Evolutionary conservation across 2,113 vertebrate species (phyloP), one percentile per base, ranked within the genome.

Genomic region (Macquaria australasica): DNA sequence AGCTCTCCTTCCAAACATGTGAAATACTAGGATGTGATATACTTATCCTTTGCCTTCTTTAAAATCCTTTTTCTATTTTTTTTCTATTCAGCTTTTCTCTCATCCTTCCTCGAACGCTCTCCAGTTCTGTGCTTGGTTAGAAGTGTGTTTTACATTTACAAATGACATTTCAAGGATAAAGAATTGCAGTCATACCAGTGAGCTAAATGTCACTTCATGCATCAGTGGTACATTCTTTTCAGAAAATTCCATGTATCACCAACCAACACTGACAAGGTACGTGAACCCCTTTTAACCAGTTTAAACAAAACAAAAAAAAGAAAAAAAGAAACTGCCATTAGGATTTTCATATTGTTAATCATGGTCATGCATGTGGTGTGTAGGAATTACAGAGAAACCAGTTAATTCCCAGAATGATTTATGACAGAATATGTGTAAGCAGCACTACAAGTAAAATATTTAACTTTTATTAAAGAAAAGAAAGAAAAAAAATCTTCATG

Each of bases 1-100:
- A 62, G 39, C n/a, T 88, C 77, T 89, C 73, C 83, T 60, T 64
- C 62, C 43, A 85, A 85, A 87, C n/a, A 70, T 5, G 4, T 14
- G 62, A 86, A 84, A 79, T 56, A 31, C 34, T 28, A 41, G 10
- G 55, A 39, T 55, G 74, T 58, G 71, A 79, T 85, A 79, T 76
- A 60, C 66, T 78, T 23, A 50, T 71, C 39, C 51, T 82, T 77
- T 8, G 0, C 16, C 23, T 66, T 71, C 59, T 87, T 74, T 39
- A 59, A 66, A 20, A 48, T 56, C 75, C 34, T 3, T 37, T 74
- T 67, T 62, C 37, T 25, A 1, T 41, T 45, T n/a, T 67, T 31
- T 45, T 41, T 51, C 15, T 37, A 0, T 50, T 12, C 15, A 15
- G 25, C n/a, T 70, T 79, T 81, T 53, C 41, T 83, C 9, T 55